Base-by-base conservation (phyloP, 2,888 invertebrate species). In the Pterostichus niger region DNA sequence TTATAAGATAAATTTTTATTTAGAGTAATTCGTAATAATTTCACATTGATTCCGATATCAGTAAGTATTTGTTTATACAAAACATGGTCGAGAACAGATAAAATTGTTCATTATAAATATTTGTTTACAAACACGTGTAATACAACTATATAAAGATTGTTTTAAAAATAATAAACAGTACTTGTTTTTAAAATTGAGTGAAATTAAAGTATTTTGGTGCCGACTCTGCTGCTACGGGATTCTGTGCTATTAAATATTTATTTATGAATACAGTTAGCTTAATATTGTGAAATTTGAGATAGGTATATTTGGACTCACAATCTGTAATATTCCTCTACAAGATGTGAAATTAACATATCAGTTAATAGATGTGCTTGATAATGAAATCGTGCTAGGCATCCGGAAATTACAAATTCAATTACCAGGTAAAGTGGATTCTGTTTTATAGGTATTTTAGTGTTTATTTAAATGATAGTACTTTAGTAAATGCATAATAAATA, bases 221-320 rank as follows among this genome's bases (percentile, higher is more conserved):
- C 40, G 40, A 40, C 40, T 40, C 40, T 40, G 40, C 9, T 40
- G 9, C 7, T 40, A 40, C 40, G 40, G 40, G 40, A 40, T 40
- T 40, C 40, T 40, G 24, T 24, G 49, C 9, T 49, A 49, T 49
- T 49, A 49, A 49, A 49, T 49, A 31, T 6, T 31, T 64, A 40
- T 40, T 40, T 40, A 40, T 40, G 40, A 40, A 40, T 40, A 40
- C 40, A 40, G 40, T 40, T 40, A 40, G 40, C 40, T 40, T 40
- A 40, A 35, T 31, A 13, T 64, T 64, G 64, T 64, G 64, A 64
- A 64, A 64, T 64, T 64, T 33, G n/a, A 33, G 31, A 40, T 40
- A 40, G 40, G 40, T 40, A 13, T 33, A 35, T 31, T 64, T 13
- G 31, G 7, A 35, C 31, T 13, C 31, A 64, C n/a, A n/a, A 33